A percentile compares a stretch with the other conserved stretches of the same genome.
These are phyloP conservation scores for Lepidonotus clava DNA, from an alignment of 2,888 invertebrate genomes.

Conservation along the genomic window DNA sequence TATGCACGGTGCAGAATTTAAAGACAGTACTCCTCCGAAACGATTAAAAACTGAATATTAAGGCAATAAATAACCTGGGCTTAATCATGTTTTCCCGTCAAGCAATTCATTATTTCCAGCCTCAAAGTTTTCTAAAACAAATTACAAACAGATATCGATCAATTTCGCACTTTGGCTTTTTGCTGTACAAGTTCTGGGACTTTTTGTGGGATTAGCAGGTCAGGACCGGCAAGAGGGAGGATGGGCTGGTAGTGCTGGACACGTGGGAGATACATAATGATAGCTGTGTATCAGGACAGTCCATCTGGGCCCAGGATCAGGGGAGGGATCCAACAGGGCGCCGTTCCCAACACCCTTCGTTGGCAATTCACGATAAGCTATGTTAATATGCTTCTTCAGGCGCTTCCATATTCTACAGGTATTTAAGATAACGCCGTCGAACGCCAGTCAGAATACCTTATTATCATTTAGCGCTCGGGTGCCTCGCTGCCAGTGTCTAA, in stretches of 20 bases:
- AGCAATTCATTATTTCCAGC: background rate
- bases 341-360: background rate
- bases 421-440: conserved; percentile 9
- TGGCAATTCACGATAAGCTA: background rate
- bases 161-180: conserved; percentile 14
- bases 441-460: background rate
- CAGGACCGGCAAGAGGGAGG: background rate
- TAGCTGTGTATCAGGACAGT: background rate
- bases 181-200: too few species aligned
- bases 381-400: background rate
- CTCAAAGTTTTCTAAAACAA: background rate
- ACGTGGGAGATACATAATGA: background rate
- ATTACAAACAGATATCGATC: conserved; percentile 41
- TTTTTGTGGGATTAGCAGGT: background rate
- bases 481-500: background rate
- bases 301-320: background rate
- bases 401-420: conserved; percentile 4
- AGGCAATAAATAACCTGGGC: background rate
- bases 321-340: background rate
- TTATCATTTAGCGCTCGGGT: background rate
- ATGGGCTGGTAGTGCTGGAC: background rate
- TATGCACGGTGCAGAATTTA: background rate
- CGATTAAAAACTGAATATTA: background rate
- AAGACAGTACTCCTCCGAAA: background rate
- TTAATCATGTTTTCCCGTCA: conserved; percentile 9